A percentile compares a stretch with the other conserved stretches of the same genome.
Conservation (phyloP, 2,888 invertebrate genomes). For the Amblyjoppa proteus region DNA sequence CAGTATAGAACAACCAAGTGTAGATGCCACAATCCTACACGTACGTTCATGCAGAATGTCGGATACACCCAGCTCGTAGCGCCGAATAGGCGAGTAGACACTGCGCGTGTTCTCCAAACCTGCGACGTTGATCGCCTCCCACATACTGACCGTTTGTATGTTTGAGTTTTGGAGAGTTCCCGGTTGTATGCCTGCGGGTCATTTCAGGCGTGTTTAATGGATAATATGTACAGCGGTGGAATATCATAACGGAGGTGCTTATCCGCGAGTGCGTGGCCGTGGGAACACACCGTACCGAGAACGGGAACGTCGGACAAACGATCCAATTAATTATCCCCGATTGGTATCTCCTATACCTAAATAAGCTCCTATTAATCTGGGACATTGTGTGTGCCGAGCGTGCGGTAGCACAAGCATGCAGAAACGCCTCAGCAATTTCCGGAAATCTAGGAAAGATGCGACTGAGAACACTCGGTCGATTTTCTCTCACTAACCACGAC, state of each 20-base stretch:
- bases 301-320: constrained; percentile 75
- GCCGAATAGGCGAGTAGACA: constrained; percentile 34
- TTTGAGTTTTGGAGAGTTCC: constrained; percentile 7
- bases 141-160: constrained; percentile 22
- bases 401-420: constrained; percentile 53
- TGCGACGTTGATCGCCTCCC: not conserved
- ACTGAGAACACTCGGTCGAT: constrained; percentile 39
- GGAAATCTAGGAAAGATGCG: constrained; percentile 13
- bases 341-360: constrained; percentile 75
- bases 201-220: not conserved
- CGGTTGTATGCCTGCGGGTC: not conserved
- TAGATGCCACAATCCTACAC: not conserved
- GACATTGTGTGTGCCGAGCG: constrained; percentile 54
- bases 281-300: constrained; percentile 45
- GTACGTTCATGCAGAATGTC: not conserved
- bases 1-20: not conserved
- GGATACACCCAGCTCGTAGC: not conserved
- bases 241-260: not conserved
- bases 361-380: constrained; percentile 71
- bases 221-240: not conserved
- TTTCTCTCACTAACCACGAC: constrained; percentile 3
- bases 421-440: constrained; percentile 55
- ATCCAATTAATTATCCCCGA: constrained; percentile 77
- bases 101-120: constrained; percentile 3
- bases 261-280: constrained; percentile 28